phyloP scores from a whole-genome alignment of 2,113 vertebrate genomes.

The Pelvicachromis taeniatus region DNA sequence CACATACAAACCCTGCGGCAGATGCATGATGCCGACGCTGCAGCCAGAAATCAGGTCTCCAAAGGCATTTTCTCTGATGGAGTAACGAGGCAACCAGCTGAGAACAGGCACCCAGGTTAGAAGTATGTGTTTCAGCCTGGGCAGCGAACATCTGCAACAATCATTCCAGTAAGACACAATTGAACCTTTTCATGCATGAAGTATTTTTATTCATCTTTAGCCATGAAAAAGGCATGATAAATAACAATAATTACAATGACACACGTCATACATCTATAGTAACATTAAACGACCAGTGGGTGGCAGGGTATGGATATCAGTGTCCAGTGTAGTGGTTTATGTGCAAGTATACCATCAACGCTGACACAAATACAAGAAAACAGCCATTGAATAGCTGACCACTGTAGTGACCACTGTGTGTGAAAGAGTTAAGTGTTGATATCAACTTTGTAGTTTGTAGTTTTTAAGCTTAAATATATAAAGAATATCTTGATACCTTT shows the following conservation, averaged over 20 bases:
- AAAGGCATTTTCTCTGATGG: slow-evolving; percentile 79
- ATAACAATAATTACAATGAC: too few relatives aligned
- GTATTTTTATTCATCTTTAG: too few relatives aligned
- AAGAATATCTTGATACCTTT: not conserved
- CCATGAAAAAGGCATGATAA: too few relatives aligned
- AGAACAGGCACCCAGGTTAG: slow-evolving; percentile 80
- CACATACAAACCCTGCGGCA: slow-evolving; percentile 82
- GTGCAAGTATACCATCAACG: too few relatives aligned
- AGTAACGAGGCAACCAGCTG: slow-evolving; percentile 85
- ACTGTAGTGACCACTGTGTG: too few relatives aligned
- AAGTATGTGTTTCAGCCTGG: slow-evolving; percentile 64
- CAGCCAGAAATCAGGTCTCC: slow-evolving; percentile 85
- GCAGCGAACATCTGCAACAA: slow-evolving; percentile 75
- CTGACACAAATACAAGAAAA: too few relatives aligned
- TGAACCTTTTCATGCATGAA: too few relatives aligned
- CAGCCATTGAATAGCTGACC: too few relatives aligned
- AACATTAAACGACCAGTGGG: too few relatives aligned
- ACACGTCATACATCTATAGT: too few relatives aligned
- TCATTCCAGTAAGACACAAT: not conserved
- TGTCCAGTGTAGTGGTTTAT: too few relatives aligned
- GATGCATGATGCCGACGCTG: slow-evolving; percentile 93
- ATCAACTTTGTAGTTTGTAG: not conserved
- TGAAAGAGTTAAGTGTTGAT: not conserved
- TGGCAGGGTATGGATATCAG: too few relatives aligned
- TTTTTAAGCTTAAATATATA: not conserved